Conservation (phyloP, 1,140 invertebrate genomes). For the Leptonema lineaticorne region DNA sequence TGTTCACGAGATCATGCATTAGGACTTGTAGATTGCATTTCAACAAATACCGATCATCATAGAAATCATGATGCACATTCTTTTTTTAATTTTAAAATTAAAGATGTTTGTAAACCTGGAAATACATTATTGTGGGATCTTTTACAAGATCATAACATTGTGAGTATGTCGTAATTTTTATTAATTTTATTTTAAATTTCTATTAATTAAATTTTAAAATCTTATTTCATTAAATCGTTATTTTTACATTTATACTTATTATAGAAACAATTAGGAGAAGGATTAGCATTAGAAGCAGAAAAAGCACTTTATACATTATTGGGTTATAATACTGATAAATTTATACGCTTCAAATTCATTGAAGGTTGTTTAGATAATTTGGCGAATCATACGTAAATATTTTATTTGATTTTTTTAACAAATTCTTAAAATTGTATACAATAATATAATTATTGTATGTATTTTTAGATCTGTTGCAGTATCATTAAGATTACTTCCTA, state of each 20-base stretch:
- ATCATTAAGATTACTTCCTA: conserved; percentile 83
- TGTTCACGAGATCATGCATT: conserved; percentile 24
- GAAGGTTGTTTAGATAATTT: conserved; percentile 91
- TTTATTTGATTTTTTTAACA: background rate
- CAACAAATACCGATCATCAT: conserved; percentile 43
- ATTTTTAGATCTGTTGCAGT: conserved; percentile 77
- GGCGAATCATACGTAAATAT: conserved; percentile 71
- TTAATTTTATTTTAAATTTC: background rate
- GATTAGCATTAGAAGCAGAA: conserved; percentile 85
- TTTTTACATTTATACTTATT: conserved; percentile 42
- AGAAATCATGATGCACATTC: conserved; percentile 46
- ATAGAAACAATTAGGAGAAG: conserved; percentile 80
- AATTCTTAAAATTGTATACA: conserved; percentile 18
- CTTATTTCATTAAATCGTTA: too few relatives aligned
- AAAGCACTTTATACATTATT: conserved; percentile 86
- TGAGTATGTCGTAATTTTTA: conserved; percentile 54
- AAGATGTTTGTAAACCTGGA: conserved; percentile 82
- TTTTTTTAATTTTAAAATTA: conserved; percentile 64
- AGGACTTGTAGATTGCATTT: conserved; percentile 23
- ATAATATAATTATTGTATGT: conserved; percentile 24
- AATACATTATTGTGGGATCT: conserved; percentile 93
- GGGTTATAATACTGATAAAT: conserved; percentile 85
- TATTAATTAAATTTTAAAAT: conserved; percentile 16
- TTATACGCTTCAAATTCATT: conserved; percentile 91
- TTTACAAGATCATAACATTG: conserved; percentile 87